Conservation (phyloP, 2,113 vertebrate genomes). For the Fukomys damarensis region DNA sequence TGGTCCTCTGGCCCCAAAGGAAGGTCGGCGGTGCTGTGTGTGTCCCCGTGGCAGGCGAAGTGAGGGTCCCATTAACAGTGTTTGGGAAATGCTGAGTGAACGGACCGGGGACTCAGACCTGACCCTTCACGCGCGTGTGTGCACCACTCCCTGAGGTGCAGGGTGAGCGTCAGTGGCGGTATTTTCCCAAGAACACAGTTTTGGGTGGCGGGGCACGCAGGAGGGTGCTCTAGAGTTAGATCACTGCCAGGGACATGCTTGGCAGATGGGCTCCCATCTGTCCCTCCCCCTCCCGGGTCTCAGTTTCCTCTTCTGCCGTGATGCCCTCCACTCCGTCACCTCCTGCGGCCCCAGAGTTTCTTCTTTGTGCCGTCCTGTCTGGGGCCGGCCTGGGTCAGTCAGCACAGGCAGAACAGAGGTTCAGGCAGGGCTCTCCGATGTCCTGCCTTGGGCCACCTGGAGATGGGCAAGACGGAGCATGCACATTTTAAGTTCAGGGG, state of each 20-base stretch:
- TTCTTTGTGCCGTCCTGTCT: background rate
- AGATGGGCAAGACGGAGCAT: background rate
- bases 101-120: background rate
- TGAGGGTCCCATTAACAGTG: background rate
- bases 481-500: background rate
- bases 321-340: background rate
- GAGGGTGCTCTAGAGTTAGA: background rate
- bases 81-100: background rate
- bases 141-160: background rate
- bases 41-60: fast-evolving
- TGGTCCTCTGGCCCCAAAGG: background rate
- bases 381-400: background rate
- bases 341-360: background rate
- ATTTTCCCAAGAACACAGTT: background rate
- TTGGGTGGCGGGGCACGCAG: too few relatives aligned
- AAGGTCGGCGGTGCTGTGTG: background rate
- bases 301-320: background rate
- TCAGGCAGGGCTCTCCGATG: background rate
- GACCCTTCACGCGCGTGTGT: fast-evolving
- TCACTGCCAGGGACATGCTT: background rate
- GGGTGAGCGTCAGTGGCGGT: background rate
- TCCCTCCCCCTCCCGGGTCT: background rate
- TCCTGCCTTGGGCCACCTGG: background rate
- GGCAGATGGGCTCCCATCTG: background rate
- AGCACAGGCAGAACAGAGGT: background rate